Percentiles rank a stretch among this genome's conserved stretches.
phyloP scores from a whole-genome alignment of 2,113 vertebrate species.

The Coracopsis vasa region DNA sequence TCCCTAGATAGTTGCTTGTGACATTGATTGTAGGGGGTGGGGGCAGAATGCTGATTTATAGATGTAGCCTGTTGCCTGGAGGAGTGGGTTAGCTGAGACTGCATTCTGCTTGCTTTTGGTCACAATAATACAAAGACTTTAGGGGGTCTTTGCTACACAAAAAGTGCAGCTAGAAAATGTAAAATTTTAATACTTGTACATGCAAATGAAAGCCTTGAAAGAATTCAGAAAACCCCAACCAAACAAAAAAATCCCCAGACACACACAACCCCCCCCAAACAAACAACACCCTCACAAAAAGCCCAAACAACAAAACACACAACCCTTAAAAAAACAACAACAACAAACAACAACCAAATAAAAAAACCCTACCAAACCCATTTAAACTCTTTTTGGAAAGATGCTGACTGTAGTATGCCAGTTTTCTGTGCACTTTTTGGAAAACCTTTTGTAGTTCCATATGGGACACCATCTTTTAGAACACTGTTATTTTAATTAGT shows the following conservation, averaged over 20 bases:
- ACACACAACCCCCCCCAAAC: not conserved
- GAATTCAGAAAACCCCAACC: not conserved
- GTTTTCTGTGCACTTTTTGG: constrained; percentile 41
- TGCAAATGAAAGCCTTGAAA: not conserved
- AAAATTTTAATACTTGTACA: accelerated
- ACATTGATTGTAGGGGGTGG: constrained; percentile 18
- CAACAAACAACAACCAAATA: not conserved
- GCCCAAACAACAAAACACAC: not conserved
- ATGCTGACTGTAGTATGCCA: not conserved
- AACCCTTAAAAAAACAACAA: not conserved
- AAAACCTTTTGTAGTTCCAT: constrained; percentile 54
- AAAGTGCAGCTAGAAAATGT: not conserved
- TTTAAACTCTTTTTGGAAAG: not conserved
- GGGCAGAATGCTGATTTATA: constrained; percentile 15
- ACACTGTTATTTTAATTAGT: constrained; percentile 59
- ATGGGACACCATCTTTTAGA: constrained; percentile 55
- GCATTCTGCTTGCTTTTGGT: not conserved
- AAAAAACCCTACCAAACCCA: not conserved
- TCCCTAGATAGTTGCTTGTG: constrained; percentile 40
- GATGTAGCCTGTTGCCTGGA: constrained; percentile 25
- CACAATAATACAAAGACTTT: not conserved
- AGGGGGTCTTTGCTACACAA: not conserved
- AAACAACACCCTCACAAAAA: not conserved
- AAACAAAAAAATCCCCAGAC: not conserved
- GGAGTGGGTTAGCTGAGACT: constrained; percentile 21